A percentile compares a stretch with the other conserved stretches of the same genome.
phyloP scores from a whole-genome alignment of 2,113 vertebrate species.

The Halichoeres trimaculatus region DNA sequence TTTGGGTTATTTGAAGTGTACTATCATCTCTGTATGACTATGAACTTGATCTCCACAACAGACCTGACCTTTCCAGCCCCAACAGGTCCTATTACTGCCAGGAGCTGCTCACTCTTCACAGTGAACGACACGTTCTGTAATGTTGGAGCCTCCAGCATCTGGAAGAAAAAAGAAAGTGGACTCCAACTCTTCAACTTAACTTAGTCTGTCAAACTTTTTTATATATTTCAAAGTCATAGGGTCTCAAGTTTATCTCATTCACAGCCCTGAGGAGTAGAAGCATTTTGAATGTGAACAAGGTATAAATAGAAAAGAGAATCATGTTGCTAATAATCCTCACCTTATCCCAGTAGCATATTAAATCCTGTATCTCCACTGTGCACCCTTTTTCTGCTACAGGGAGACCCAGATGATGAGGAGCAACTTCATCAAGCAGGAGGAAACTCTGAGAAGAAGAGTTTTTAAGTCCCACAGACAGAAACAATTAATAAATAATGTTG shows the following conservation, averaged over 20 bases:
- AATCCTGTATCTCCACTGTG: constrained; percentile 84
- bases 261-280: background rate
- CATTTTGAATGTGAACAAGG: background rate
- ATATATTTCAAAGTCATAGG: background rate
- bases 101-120: constrained; percentile 86
- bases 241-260: background rate
- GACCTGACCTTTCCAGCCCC: constrained; percentile 92
- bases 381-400: constrained; percentile 76
- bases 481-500: background rate
- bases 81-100: constrained; percentile 94
- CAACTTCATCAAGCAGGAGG: constrained; percentile 89
- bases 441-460: constrained; percentile 80
- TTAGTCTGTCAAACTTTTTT: background rate
- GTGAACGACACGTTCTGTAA: constrained; percentile 88
- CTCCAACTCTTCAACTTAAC: background rate
- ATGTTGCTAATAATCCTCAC: constrained; percentile 69
- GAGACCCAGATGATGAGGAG: constrained; percentile 65
- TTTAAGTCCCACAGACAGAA: background rate
- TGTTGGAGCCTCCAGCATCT: constrained; percentile 88
- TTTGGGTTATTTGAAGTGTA: background rate
- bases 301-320: background rate
- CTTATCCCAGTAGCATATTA: constrained; percentile 91
- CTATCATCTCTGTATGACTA: background rate
- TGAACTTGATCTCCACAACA: constrained; percentile 22
- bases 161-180: background rate